Base-by-base conservation (phyloP, 2,113 vertebrate species). In the Monarcha castaneiventris region DNA sequence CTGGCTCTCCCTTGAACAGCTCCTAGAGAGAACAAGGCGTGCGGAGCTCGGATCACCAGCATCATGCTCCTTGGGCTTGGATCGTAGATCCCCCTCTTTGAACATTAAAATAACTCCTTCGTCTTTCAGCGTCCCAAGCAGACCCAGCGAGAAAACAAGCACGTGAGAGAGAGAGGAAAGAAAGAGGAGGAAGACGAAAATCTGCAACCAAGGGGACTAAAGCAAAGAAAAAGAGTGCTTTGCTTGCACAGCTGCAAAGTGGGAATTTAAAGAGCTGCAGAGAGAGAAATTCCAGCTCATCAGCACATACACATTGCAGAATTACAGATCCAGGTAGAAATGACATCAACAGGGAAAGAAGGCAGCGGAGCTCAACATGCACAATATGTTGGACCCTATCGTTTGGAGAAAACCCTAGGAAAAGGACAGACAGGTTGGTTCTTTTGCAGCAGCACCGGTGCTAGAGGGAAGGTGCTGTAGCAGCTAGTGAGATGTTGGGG, bases 341-440 rank as follows among this genome's bases (percentile, higher is more conserved):
- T 99, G 99, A 99, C 99, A 98, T 99, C 99, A 97, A 99, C 99
- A 98, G 99, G 98, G 94, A 99, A 99, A 98, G 99, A 99, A 98
- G 98, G 98, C 98, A 99, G 98, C 98, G 99, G 98, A 97, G 98
- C 98, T 97, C 99, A 99, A 94, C 99, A 99, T 97, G 99, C 99
- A 98, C 99, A 99, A 98, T 99, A 99, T 98, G 99, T 99, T 98
- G 99, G 99, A 99, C 99, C 99, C 94, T 99, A 99, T 96, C 99
- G 99, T 94, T 98, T 99, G 98, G 99, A 99, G 98, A 99, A 99
- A 98, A 99, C 99, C 97, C 98, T 99, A 89, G 99, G 99, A 96
- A 99, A 99, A 98, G 99, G 99, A 98, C 99, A 99, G 99, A 99
- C 99, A 99, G 99, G 99, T 99, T 98, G 97, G 99, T 99, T 97